A percentile compares a stretch with the other conserved stretches of the same genome.
Conservation (phyloP, 2,888 invertebrate genomes). For the Nomada ferruginata region DNA sequence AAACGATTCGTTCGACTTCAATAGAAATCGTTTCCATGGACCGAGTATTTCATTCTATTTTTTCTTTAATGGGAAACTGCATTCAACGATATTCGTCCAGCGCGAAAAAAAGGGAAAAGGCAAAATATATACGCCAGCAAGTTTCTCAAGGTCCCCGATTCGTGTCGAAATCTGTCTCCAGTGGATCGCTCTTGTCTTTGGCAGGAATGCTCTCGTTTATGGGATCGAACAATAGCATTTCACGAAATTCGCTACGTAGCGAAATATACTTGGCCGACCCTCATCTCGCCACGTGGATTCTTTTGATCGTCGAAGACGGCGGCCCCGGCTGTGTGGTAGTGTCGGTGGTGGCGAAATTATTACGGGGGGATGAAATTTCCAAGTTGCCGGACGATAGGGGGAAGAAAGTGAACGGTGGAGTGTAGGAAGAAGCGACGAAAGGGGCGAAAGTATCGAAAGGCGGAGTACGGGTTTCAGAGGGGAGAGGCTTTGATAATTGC, state of each 20-base stretch:
- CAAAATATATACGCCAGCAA: background rate
- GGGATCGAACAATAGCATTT: slow-evolving; percentile 46
- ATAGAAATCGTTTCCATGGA: slow-evolving; percentile 7
- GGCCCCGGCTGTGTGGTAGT: slow-evolving; percentile 54
- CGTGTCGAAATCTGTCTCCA: slow-evolving; percentile 8
- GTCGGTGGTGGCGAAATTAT: slow-evolving; percentile 73
- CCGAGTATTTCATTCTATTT: background rate
- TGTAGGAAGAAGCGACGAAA: slow-evolving; percentile 62
- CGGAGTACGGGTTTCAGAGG: slow-evolving; percentile 53
- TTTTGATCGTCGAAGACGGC: slow-evolving; percentile 73
- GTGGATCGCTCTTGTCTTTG: slow-evolving; percentile 12
- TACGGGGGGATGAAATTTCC: slow-evolving; percentile 82
- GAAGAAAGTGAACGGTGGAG: slow-evolving; percentile 65
- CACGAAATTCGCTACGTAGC: slow-evolving; percentile 54
- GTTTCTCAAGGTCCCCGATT: background rate
- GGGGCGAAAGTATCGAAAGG: slow-evolving; percentile 49
- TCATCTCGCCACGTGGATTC: slow-evolving; percentile 65
- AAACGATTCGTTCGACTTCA: background rate
- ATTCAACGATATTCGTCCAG: too few species aligned
- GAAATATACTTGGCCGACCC: slow-evolving; percentile 58
- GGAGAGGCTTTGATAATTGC: slow-evolving; percentile 82
- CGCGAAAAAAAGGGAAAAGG: background rate
- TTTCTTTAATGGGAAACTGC: background rate
- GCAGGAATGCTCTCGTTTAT: slow-evolving; percentile 25
- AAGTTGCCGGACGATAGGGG: slow-evolving; percentile 74